Base-by-base conservation (phyloP, 2,797 vertebrate genomes). In the Esox masquinongy region DNA sequence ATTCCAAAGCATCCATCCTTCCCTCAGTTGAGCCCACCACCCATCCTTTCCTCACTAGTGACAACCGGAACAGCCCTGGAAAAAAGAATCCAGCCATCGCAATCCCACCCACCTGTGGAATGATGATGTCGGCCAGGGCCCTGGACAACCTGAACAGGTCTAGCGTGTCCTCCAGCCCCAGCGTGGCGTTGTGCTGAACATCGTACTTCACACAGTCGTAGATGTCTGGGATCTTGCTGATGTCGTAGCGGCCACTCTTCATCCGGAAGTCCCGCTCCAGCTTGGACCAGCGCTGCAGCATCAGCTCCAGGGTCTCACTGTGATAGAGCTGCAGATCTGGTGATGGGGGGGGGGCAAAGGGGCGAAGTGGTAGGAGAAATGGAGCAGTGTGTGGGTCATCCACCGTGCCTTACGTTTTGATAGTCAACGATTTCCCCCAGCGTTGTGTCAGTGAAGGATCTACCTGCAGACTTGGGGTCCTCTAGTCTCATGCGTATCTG, bases 161-260 rank as follows among this genome's bases (percentile, higher is more conserved):
- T 68, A 96, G 89, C 0, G 96, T 99, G 91, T 98, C 96, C 90
- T 97, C 94, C 83, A 99, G 94, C 34, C 94, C 95, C 79, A 99
- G 94, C 0, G 93, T 88, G 7, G 92, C 87, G 78, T 99, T 99
- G 93, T 99, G 98, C 80, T 98, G 97, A 0, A 97, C 95, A 2
- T 99, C 98, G 1, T 99, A 99, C 82, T 99, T 99, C 84, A 99
- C 95, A 56, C 97, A 99, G 93, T 99, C 98, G 0, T 99, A 99
- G 83, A 99, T 99, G 82, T 99, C 98, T 0, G 98, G 98, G 80
- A 99, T 96, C 90, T 99, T 99, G 88, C 97, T 99, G 90, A 99
- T 99, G 90, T 99, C 97, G 0, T 97, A 99, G 63, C 98, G 97
- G 19, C 96, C 96, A 0, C 92, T 98, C 92, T 98, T 99, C 95